phyloP scores from a whole-genome alignment of 2,113 vertebrate genomes.

The Cynocephalus volans region DNA sequence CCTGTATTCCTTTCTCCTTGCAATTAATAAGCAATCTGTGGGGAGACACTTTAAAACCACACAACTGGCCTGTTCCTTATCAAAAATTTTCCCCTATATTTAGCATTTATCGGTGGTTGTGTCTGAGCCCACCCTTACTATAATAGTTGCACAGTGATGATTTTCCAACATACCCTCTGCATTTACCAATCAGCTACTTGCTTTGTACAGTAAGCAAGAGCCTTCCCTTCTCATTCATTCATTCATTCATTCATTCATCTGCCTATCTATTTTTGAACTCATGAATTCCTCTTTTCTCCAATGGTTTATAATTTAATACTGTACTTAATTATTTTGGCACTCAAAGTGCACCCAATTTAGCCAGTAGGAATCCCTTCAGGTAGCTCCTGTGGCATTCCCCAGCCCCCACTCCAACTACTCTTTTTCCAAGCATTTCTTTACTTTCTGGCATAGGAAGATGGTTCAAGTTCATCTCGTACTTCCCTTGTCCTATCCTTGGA shows the following conservation, averaged over 20 bases:
- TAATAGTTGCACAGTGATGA: neutral
- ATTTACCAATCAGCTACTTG: neutral
- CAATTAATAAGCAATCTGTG: neutral
- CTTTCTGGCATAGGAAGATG: neutral
- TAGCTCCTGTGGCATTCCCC: neutral
- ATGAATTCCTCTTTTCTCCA: neutral
- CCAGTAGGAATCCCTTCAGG: neutral
- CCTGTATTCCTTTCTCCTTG: neutral
- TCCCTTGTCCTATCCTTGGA: neutral
- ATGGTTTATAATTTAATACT: neutral
- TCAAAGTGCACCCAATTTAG: neutral
- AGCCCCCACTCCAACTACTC: neutral
- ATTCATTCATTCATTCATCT: neutral
- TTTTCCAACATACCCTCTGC: neutral
- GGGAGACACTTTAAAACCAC: neutral
- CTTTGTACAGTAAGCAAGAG: neutral
- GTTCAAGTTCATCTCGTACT: neutral
- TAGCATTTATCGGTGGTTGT: neutral
- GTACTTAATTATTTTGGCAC: neutral
- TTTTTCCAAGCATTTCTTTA: neutral
- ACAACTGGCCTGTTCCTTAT: neutral
- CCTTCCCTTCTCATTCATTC: neutral
- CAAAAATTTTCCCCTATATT: neutral
- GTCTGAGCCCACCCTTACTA: neutral
- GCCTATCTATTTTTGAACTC: neutral